Conservation (phyloP, 2,113 vertebrate genomes). For the Telmatochromis sp. region DNA sequence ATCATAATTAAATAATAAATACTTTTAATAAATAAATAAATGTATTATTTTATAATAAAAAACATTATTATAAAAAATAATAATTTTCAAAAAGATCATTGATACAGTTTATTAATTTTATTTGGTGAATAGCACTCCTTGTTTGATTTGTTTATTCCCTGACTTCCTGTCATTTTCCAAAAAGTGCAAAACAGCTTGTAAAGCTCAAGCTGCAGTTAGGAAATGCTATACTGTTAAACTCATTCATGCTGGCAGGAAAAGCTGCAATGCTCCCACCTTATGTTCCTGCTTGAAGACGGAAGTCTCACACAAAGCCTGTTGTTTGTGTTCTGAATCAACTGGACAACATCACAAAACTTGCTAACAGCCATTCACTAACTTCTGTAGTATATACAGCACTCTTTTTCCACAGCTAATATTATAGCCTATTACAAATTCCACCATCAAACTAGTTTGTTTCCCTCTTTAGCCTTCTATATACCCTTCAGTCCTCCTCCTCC, state of each 20-base stretch:
- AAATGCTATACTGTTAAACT: neutral
- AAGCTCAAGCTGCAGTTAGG: neutral
- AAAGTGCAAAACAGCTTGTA: neutral
- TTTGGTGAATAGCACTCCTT: neutral
- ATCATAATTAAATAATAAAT: neutral
- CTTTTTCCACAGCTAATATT: neutral
- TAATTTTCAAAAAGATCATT: neutral
- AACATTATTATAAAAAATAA: neutral
- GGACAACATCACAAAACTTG: neutral
- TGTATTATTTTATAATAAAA: neutral
- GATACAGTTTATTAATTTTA: neutral
- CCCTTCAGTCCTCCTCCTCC: neutral
- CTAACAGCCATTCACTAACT: neutral
- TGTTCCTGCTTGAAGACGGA: neutral
- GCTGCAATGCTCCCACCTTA: neutral
- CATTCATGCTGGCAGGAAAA: conserved; percentile 8
- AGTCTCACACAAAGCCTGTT: conserved; percentile 28
- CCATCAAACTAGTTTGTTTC: neutral
- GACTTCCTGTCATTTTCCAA: neutral
- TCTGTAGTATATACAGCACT: neutral
- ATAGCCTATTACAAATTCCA: neutral
- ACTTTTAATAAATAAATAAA: neutral
- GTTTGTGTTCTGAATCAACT: neutral
- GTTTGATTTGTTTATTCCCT: neutral
- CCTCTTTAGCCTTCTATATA: neutral